Evolutionary conservation across 2,113 vertebrate genomes (phyloP).

Genomic region (Saccopteryx bilineata): DNA sequence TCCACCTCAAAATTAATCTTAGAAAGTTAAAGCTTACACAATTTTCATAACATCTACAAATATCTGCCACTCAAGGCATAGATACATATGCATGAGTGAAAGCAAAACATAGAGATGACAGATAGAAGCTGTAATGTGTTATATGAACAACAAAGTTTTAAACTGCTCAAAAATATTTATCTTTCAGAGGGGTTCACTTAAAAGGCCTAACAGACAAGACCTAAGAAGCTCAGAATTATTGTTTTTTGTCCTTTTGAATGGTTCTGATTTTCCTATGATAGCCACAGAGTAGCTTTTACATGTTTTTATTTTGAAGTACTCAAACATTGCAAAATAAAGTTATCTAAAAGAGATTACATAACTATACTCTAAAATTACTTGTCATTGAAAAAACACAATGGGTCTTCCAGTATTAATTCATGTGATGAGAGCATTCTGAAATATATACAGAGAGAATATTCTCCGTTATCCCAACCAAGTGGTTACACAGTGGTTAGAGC

Average conservation of each 20-base stretch:
- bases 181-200: not conserved
- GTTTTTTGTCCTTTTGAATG: not conserved
- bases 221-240: not conserved
- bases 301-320: not conserved
- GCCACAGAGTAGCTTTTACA: not conserved
- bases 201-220: not conserved
- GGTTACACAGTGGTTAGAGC: no score
- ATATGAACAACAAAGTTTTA: not conserved
- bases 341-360: not conserved
- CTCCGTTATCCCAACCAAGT: no score
- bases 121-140: not conserved
- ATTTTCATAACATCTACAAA: not conserved
- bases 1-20: not conserved
- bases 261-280: not conserved
- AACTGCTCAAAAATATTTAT: not conserved
- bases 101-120: not conserved
- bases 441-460: constrained; percentile 93
- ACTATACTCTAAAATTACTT: not conserved
- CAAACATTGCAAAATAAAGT: not conserved
- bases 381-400: not conserved
- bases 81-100: not conserved
- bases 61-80: not conserved
- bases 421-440: constrained; percentile 96
- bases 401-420: constrained; percentile 93
- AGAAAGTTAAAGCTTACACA: not conserved